Conservation (phyloP, 2,113 vertebrate species). For the Agapornis roseicollis region DNA sequence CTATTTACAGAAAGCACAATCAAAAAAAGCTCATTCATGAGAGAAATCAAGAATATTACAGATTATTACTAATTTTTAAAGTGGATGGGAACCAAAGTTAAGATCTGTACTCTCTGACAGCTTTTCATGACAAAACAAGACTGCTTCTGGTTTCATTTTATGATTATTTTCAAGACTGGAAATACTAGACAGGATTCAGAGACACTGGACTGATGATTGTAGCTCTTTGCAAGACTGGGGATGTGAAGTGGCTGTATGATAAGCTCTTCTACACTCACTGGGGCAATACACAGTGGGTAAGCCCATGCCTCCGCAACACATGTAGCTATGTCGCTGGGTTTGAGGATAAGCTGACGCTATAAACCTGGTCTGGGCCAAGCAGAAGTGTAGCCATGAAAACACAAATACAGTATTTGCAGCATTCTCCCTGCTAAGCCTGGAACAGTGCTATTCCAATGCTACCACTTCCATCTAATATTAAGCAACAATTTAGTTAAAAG, state of each 20-base stretch:
- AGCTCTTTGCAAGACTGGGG: neutral
- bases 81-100: neutral
- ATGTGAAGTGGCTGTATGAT: neutral
- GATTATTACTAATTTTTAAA: neutral
- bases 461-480: neutral
- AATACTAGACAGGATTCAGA: neutral
- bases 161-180: neutral
- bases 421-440: neutral
- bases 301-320: neutral
- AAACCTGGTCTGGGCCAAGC: neutral
- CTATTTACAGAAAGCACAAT: neutral
- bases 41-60: neutral
- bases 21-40: neutral
- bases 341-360: fast-evolving
- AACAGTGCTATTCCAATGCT: neutral
- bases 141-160: neutral
- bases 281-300: fast-evolving
- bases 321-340: fast-evolving
- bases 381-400: neutral
- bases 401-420: neutral
- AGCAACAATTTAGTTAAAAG: neutral
- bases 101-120: neutral
- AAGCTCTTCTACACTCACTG: neutral
- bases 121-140: neutral
- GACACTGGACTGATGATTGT: neutral